These are phyloP conservation scores for Formica selysi DNA, from an alignment of 1,140 invertebrate species.

Conservation along the genomic window DNA sequence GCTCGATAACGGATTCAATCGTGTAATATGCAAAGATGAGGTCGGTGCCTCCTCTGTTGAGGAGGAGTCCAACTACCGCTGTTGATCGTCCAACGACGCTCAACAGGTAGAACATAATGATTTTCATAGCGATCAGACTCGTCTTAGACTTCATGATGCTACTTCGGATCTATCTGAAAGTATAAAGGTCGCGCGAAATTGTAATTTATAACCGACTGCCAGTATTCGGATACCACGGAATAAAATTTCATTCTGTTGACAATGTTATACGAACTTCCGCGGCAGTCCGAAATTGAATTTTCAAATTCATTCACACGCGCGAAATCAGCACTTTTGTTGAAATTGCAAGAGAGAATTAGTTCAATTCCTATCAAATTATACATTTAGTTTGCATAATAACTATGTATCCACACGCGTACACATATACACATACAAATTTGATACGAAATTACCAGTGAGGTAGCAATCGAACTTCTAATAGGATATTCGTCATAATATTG, in stretches of 20 bases:
- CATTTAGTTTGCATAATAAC: neutral
- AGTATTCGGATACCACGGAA: neutral
- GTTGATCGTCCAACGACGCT: conserved; percentile 69
- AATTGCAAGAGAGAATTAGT: neutral
- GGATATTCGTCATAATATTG: too few relatives aligned
- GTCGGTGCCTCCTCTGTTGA: conserved; percentile 73
- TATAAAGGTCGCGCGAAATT: neutral
- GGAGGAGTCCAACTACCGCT: too few relatives aligned
- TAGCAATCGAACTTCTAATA: too few relatives aligned
- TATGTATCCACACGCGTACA: too few relatives aligned
- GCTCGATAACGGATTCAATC: conserved; percentile 43
- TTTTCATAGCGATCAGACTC: conserved; percentile 45
- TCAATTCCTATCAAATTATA: neutral
- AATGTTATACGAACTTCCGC: conserved; percentile 6
- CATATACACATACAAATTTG: too few relatives aligned
- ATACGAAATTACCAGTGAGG: too few relatives aligned
- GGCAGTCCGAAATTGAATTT: conserved; percentile 4
- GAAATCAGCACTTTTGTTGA: neutral
- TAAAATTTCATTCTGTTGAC: neutral
- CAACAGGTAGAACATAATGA: conserved; percentile 75
- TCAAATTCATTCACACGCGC: neutral
- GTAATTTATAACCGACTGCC: neutral
- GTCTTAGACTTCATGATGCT: conserved; percentile 39
- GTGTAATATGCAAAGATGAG: conserved; percentile 57
- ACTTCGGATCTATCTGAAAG: conserved; percentile 18